Conservation (phyloP, 2,113 vertebrate species). For the Aegithalos caudatus region DNA sequence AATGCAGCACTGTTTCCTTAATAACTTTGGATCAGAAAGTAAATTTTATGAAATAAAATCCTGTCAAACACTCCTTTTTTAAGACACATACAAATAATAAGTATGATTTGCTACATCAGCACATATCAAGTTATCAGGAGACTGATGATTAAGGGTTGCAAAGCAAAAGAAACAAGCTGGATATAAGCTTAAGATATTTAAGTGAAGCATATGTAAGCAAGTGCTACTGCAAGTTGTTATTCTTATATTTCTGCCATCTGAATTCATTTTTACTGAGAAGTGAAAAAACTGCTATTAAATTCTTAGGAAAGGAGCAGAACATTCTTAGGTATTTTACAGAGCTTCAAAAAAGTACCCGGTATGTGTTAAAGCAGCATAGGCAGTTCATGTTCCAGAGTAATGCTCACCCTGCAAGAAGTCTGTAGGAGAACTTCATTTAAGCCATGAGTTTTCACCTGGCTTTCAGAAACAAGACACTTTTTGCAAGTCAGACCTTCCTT, state of each 20-base stretch:
- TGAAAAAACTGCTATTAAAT: background rate
- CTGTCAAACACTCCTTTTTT: background rate
- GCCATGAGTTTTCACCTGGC: background rate
- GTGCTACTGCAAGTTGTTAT: background rate
- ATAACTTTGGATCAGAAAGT: background rate
- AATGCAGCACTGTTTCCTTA: background rate
- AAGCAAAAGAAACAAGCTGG: background rate
- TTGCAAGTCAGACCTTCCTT: background rate
- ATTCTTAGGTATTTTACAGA: background rate
- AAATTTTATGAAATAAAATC: background rate
- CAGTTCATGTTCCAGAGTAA: background rate
- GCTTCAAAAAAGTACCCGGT: background rate
- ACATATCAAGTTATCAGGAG: background rate
- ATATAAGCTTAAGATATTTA: background rate
- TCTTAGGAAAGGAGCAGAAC: background rate
- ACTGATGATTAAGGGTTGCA: background rate
- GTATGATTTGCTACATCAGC: background rate
- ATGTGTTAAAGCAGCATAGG: accelerated
- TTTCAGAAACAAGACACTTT: background rate
- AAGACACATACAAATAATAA: background rate
- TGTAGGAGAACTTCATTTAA: background rate
- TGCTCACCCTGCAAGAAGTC: background rate
- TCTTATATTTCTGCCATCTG: background rate
- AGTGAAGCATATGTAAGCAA: background rate
- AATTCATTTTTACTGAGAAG: background rate